Evolutionary conservation across 2,797 vertebrate genomes (phyloP).

Genomic region (Argentina silus): DNA sequence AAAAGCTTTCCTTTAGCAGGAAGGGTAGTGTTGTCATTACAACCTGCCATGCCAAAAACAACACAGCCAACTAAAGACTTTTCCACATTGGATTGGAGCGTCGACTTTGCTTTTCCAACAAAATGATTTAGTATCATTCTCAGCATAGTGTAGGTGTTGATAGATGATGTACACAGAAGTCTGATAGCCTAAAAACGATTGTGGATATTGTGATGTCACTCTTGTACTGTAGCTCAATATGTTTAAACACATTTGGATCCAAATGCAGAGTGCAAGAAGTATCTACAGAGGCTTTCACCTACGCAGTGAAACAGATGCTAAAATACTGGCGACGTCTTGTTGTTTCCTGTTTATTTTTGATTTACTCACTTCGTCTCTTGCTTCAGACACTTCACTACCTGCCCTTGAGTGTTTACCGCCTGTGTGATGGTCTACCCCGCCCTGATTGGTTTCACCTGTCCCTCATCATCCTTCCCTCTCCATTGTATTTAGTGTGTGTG

Average conservation of each 20-base stretch:
- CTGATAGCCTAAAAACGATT: constrained; percentile 29
- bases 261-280: constrained; percentile 11
- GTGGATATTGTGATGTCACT: constrained; percentile 31
- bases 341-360: too few relatives aligned
- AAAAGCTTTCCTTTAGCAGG: constrained; percentile 69
- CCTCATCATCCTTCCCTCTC: too few relatives aligned
- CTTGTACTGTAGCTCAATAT: constrained; percentile 13
- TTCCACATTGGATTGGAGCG: constrained; percentile 57
- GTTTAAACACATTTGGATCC: constrained; percentile 10
- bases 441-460: too few relatives aligned
- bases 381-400: too few relatives aligned
- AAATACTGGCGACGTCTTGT: too few relatives aligned
- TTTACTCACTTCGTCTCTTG: too few relatives aligned
- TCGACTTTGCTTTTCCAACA: constrained; percentile 49
- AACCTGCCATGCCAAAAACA: constrained; percentile 70
- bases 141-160: constrained; percentile 55
- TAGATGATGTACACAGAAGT: constrained; percentile 43
- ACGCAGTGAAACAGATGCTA: constrained; percentile 36
- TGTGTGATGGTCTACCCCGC: too few relatives aligned
- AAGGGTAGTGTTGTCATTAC: constrained; percentile 69
- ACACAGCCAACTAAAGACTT: constrained; percentile 68
- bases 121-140: constrained; percentile 62
- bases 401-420: too few relatives aligned
- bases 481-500: too few relatives aligned
- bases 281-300: constrained; percentile 40